Conservation (phyloP, 2,888 invertebrate genomes). For the Dinocampus coccinellae region DNA sequence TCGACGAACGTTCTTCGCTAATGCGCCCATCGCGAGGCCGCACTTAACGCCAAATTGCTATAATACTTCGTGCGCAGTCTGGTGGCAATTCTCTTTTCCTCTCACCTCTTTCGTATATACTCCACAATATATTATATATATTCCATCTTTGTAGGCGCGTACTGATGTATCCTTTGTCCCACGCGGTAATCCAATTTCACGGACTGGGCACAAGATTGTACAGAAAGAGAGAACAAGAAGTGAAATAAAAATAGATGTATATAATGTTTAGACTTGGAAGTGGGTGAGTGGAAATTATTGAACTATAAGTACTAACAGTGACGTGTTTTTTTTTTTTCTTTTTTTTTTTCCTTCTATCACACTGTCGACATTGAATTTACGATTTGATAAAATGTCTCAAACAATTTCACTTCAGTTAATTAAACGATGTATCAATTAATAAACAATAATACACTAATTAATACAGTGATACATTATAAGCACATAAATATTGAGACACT, state of each 20-base stretch:
- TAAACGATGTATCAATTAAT: too few species aligned
- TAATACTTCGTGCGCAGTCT: slow-evolving; percentile 40
- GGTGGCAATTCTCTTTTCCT: slow-evolving; percentile 33
- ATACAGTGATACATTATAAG: too few species aligned
- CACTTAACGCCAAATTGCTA: slow-evolving; percentile 45
- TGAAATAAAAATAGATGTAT: background rate
- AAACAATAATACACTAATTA: too few species aligned
- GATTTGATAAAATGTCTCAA: too few species aligned
- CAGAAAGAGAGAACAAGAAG: background rate
- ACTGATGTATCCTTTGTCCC: slow-evolving; percentile 55
- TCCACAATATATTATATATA: slow-evolving; percentile 26
- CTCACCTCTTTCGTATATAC: slow-evolving; percentile 14
- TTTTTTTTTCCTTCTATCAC: too few species aligned
- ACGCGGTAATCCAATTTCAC: slow-evolving; percentile 53
- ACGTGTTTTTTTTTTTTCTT: background rate
- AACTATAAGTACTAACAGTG: background rate
- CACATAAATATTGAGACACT: too few species aligned
- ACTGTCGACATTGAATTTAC: too few species aligned
- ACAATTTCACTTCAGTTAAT: too few species aligned
- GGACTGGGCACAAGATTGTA: slow-evolving; percentile 36
- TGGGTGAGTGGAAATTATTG: slow-evolving; percentile 22
- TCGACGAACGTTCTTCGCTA: slow-evolving; percentile 36
- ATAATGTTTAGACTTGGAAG: slow-evolving; percentile 31
- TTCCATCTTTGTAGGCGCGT: slow-evolving; percentile 36
- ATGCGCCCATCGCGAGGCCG: slow-evolving; percentile 41